These are phyloP conservation scores for Pomatorhinus ruficollis DNA, from an alignment of 2,113 vertebrate species.

Conservation along the genomic window DNA sequence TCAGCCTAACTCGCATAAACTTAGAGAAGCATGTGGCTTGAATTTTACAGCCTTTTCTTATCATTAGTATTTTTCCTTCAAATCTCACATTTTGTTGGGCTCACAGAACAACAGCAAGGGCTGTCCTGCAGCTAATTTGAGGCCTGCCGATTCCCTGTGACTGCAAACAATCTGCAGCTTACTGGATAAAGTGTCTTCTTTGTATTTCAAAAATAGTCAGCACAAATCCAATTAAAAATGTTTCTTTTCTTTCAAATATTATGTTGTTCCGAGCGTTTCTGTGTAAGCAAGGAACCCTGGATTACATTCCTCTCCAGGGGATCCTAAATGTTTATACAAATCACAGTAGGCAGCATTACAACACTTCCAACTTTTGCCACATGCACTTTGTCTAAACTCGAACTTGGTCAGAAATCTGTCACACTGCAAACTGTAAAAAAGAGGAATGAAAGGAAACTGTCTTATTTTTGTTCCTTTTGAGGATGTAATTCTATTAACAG, in stretches of 20 bases:
- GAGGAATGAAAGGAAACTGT: slow-evolving; percentile 45
- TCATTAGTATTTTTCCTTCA: slow-evolving; percentile 26
- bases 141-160: background rate
- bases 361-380: slow-evolving; percentile 65
- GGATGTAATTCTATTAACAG: slow-evolving; percentile 52
- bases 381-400: slow-evolving; percentile 51
- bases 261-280: slow-evolving; percentile 28
- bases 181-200: slow-evolving; percentile 39
- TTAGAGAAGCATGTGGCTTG: background rate
- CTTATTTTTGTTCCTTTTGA: slow-evolving; percentile 56
- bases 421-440: slow-evolving; percentile 38
- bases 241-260: slow-evolving; percentile 57
- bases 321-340: slow-evolving; percentile 66
- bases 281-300: slow-evolving; percentile 50
- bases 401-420: slow-evolving; percentile 58
- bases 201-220: slow-evolving; percentile 49
- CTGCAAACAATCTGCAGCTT: slow-evolving; percentile 47
- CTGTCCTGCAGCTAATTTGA: slow-evolving; percentile 43
- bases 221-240: slow-evolving; percentile 61
- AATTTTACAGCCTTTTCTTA: slow-evolving; percentile 45
- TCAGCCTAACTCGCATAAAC: background rate
- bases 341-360: slow-evolving; percentile 64
- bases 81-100: background rate
- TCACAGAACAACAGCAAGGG: background rate
- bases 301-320: slow-evolving; percentile 62